A percentile compares a stretch with the other conserved stretches of the same genome.
Evolutionary conservation across 2,113 vertebrate species (phyloP).

Genomic region (Abramis brama): DNA sequence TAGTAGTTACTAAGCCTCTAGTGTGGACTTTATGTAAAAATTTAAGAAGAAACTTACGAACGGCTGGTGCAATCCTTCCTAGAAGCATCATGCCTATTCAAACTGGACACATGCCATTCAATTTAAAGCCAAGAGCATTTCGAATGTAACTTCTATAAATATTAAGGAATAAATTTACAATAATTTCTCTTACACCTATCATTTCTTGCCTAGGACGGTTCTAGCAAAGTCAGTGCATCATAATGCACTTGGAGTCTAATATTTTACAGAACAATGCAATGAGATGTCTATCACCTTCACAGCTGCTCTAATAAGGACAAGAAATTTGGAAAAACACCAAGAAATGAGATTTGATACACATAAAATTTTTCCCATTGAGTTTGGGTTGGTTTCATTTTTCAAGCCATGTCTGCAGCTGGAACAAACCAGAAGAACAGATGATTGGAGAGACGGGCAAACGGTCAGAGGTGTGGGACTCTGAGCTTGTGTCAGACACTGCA

Average conservation of each 20-base stretch:
- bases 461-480: neutral
- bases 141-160: neutral
- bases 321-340: conserved; percentile 8
- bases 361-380: neutral
- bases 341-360: neutral
- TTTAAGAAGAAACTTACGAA: too few relatives aligned
- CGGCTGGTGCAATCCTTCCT: too few relatives aligned
- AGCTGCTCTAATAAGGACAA: neutral
- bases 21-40: too few relatives aligned
- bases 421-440: neutral
- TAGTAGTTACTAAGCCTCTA: too few relatives aligned
- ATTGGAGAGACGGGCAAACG: neutral
- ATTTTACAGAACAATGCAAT: neutral
- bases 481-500: neutral
- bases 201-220: neutral
- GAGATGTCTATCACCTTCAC: neutral
- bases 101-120: neutral
- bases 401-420: neutral
- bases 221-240: neutral
- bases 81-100: neutral
- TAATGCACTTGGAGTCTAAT: neutral
- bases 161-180: neutral
- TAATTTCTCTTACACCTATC: neutral
- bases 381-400: conserved; percentile 7
- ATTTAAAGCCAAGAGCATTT: neutral